A percentile compares a stretch with the other conserved stretches of the same genome.
These are phyloP conservation scores for Martes martes DNA, from an alignment of 2,113 vertebrate species.

Conservation along the genomic window DNA sequence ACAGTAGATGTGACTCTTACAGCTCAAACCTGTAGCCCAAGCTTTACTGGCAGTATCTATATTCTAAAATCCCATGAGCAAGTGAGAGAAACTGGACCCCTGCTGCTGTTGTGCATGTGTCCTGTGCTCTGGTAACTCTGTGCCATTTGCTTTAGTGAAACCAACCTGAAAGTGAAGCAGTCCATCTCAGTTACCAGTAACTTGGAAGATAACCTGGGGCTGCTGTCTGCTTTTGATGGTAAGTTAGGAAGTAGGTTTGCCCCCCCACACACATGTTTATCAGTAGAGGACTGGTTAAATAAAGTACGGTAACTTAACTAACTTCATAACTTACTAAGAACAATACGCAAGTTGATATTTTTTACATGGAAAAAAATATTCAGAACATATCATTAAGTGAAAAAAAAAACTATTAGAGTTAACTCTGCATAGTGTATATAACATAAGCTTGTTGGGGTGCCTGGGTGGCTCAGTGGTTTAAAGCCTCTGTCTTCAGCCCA, in stretches of 20 bases:
- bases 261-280: neutral
- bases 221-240: slow-evolving; percentile 90
- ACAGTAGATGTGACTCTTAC: neutral
- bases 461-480: too few relatives aligned
- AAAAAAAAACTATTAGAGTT: neutral
- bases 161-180: slow-evolving; percentile 97
- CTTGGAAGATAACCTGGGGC: slow-evolving; percentile 84
- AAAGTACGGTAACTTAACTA: neutral
- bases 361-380: slow-evolving; percentile 24
- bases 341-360: neutral
- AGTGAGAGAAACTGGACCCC: neutral
- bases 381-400: neutral
- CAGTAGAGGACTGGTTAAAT: neutral
- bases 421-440: neutral
- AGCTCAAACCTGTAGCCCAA: neutral
- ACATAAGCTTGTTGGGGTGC: neutral
- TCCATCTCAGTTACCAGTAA: slow-evolving; percentile 89
- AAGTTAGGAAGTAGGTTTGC: slow-evolving; percentile 64
- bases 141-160: slow-evolving; percentile 87
- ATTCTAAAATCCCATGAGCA: slow-evolving; percentile 13
- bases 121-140: neutral
- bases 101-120: neutral
- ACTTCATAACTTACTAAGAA: neutral
- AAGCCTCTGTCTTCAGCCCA: too few relatives aligned
- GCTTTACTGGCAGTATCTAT: neutral